phyloP scores from a whole-genome alignment of 2,113 vertebrate species.

The Zapornia atra region DNA sequence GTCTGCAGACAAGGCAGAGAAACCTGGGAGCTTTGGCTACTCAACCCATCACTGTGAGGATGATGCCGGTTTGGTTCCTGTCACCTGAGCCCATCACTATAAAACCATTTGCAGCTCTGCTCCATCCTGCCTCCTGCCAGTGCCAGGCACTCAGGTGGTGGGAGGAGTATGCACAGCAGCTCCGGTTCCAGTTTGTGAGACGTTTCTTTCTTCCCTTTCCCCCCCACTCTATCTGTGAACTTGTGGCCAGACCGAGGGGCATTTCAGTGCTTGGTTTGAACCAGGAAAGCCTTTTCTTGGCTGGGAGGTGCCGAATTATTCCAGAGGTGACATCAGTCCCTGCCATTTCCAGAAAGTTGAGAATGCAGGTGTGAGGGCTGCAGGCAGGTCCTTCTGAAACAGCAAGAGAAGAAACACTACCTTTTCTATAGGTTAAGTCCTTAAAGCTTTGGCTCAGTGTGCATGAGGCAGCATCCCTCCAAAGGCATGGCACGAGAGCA shows the following conservation, averaged over 20 bases:
- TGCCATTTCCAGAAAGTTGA: background rate
- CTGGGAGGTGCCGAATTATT: background rate
- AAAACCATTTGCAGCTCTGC: background rate
- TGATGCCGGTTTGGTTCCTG: background rate
- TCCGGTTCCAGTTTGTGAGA: background rate
- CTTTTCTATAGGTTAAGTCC: background rate
- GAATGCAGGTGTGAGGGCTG: background rate
- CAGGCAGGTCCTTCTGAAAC: background rate
- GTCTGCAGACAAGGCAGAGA: background rate
- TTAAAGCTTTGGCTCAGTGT: background rate
- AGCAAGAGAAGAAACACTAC: background rate
- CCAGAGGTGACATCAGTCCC: background rate
- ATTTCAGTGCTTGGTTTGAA: background rate
- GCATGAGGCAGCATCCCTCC: background rate
- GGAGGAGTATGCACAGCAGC: background rate
- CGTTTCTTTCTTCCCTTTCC: background rate
- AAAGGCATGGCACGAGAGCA: background rate
- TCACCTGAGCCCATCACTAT: background rate
- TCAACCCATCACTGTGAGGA: background rate
- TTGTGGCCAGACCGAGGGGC: background rate
- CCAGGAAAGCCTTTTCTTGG: background rate
- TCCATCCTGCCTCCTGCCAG: background rate
- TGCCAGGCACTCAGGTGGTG: background rate
- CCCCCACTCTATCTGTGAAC: background rate
- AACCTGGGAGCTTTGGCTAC: background rate